Conservation (phyloP, 2,797 vertebrate species). For the Pristis pectinata region DNA sequence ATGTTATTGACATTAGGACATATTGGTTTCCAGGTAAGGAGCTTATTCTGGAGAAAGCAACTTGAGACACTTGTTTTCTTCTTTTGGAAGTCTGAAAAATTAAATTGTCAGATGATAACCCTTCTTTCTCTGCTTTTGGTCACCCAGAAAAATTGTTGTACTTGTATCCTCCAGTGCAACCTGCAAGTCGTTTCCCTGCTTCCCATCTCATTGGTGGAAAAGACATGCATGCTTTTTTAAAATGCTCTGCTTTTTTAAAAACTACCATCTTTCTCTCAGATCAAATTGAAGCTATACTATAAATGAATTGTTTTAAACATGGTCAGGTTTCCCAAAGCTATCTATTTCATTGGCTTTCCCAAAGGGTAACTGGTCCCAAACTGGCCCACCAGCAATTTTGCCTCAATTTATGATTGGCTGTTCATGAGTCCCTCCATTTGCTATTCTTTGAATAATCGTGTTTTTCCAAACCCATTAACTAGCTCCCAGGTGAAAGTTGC, state of each 20-base stretch:
- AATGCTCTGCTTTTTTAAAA: not conserved
- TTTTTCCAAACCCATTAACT: too few relatives aligned
- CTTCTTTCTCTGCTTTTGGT: not conserved
- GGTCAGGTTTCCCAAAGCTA: not conserved
- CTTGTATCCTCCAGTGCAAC: not conserved
- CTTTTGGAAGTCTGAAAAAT: not conserved
- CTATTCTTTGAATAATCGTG: too few relatives aligned
- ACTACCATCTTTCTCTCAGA: not conserved
- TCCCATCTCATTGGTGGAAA: not conserved
- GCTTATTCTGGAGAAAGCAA: not conserved
- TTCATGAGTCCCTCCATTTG: too few relatives aligned
- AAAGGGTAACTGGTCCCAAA: not conserved
- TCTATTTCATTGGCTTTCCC: not conserved
- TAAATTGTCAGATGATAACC: not conserved
- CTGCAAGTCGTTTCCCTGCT: not conserved
- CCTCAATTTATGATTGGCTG: not conserved
- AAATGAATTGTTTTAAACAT: too few relatives aligned
- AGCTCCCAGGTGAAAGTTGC: too few relatives aligned
- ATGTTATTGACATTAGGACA: not conserved
- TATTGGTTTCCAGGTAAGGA: not conserved
- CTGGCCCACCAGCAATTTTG: not conserved
- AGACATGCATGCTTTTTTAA: not conserved
- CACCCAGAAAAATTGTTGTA: not conserved
- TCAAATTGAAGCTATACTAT: not conserved
- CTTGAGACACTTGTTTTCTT: not conserved